These are phyloP conservation scores for Busseola fusca DNA, from an alignment of 2,888 invertebrate genomes.

Conservation along the genomic window DNA sequence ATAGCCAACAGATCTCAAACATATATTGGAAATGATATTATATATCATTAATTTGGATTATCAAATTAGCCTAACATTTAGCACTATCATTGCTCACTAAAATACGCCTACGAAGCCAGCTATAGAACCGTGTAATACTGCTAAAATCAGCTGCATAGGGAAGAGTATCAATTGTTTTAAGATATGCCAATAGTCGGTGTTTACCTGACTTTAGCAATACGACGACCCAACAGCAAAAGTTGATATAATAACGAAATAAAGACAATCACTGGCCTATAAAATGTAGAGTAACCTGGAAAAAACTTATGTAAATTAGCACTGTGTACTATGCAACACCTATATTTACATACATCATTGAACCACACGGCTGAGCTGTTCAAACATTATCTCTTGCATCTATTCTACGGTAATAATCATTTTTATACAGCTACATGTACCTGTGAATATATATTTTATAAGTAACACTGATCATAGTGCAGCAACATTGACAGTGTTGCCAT, in stretches of 20 bases:
- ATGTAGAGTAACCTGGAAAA: conserved; percentile 45
- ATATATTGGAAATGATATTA: conserved; percentile 82
- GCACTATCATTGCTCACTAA: conserved; percentile 55
- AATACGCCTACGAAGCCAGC: conserved; percentile 48
- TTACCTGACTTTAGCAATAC: conserved; percentile 43
- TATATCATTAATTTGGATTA: conserved; percentile 81
- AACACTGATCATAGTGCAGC: conserved; percentile 62
- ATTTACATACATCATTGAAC: conserved; percentile 69
- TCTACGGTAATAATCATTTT: conserved; percentile 56
- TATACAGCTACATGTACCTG: conserved; percentile 55
- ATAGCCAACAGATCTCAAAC: conserved; percentile 74
- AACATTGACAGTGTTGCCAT: conserved; percentile 66
- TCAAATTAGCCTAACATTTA: conserved; percentile 62
- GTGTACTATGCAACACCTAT: conserved; percentile 70
- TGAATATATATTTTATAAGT: conserved; percentile 61
- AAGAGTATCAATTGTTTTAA: conserved; percentile 1
- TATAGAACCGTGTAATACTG: conserved; percentile 28
- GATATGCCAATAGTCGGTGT: conserved; percentile 3
- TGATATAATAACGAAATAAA: conserved; percentile 38
- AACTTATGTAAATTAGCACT: conserved; percentile 58
- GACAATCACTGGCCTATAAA: conserved; percentile 37
- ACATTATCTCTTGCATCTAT: conserved; percentile 51
- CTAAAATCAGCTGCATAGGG: conserved; percentile 42
- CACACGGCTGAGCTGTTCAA: conserved; percentile 53
- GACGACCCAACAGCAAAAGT: conserved; percentile 22